A percentile compares a stretch with the other conserved stretches of the same genome.
Evolutionary conservation across 1,140 invertebrate species (phyloP).

Genomic region (Temnothorax curvispinosus): DNA sequence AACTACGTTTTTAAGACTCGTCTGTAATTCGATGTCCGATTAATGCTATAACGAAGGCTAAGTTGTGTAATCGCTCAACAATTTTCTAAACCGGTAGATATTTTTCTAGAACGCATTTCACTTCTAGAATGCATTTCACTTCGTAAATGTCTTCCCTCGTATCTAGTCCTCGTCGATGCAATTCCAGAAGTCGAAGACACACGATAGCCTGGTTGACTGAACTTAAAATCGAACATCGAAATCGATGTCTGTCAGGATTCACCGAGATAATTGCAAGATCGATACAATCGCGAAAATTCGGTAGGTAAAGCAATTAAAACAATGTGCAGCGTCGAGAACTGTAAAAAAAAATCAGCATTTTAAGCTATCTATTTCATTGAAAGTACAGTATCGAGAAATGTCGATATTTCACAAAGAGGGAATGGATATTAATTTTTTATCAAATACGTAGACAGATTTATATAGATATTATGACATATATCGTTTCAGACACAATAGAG

Average conservation of each 20-base stretch:
- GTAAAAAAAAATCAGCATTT: not conserved
- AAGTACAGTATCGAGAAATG: not conserved
- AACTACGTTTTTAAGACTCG: not conserved
- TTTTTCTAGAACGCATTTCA: slow-evolving; percentile 32
- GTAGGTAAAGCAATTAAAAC: slow-evolving; percentile 17
- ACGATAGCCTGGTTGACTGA: not conserved
- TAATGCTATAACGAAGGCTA: not conserved
- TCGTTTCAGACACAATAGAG: not conserved
- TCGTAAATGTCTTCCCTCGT: slow-evolving; percentile 60
- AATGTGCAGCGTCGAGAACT: slow-evolving; percentile 46
- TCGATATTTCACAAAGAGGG: not conserved
- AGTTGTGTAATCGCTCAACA: slow-evolving; percentile 5
- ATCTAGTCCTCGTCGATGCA: slow-evolving; percentile 54
- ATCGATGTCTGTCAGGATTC: slow-evolving; percentile 46
- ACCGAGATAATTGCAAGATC: slow-evolving; percentile 5
- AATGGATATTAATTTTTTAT: not conserved
- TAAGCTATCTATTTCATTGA: not conserved
- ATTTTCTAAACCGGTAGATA: slow-evolving; percentile 21
- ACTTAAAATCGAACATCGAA: slow-evolving; percentile 39
- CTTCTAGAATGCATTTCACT: slow-evolving; percentile 21
- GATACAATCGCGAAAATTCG: slow-evolving; percentile 22
- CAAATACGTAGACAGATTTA: not conserved
- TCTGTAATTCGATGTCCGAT: slow-evolving; percentile 15
- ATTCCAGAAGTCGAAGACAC: slow-evolving; percentile 35
- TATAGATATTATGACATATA: not conserved